Percentiles rank a stretch among this genome's conserved stretches.
Conservation (phyloP, 1,140 invertebrate genomes). For the Colletes gigas region DNA sequence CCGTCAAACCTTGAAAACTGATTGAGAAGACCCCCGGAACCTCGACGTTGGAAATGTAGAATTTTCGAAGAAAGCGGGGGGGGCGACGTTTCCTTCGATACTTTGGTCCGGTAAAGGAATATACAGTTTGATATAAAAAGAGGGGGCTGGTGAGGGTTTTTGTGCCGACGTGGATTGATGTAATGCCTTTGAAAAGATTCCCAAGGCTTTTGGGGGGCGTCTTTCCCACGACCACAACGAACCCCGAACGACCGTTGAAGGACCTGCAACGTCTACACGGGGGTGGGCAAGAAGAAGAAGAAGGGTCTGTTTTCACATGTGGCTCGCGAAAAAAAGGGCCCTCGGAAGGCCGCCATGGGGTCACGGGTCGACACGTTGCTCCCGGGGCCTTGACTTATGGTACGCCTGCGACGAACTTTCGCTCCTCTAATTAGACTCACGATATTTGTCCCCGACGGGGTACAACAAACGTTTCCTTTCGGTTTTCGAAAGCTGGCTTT, state of each 20-base stretch:
- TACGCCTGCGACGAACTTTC: slow-evolving; percentile 14
- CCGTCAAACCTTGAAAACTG: not conserved
- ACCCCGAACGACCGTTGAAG: slow-evolving; percentile 61
- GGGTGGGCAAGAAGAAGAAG: slow-evolving; percentile 56
- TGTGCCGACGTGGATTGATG: slow-evolving; percentile 13
- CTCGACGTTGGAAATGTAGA: not conserved
- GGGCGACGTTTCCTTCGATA: too few relatives aligned
- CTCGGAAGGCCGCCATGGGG: slow-evolving; percentile 45
- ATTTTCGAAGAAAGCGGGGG: not conserved
- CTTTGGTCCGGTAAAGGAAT: not conserved
- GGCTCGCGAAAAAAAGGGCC: slow-evolving; percentile 67
- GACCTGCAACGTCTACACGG: slow-evolving; percentile 62
- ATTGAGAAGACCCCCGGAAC: not conserved
- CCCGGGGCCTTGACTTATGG: slow-evolving; percentile 42
- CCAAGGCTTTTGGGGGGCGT: slow-evolving; percentile 26
- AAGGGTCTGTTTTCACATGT: slow-evolving; percentile 67
- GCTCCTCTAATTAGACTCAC: slow-evolving; percentile 30
- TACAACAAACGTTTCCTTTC: not conserved
- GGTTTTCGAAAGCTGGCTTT: not conserved
- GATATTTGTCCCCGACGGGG: slow-evolving; percentile 21
- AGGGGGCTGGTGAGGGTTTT: too few relatives aligned
- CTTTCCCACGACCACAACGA: slow-evolving; percentile 69
- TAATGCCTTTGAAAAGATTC: slow-evolving; percentile 48
- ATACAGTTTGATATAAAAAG: slow-evolving; percentile 7
- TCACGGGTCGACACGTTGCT: slow-evolving; percentile 37